Conservation (phyloP, 2,797 vertebrate genomes). For the Oreochromis grahami region DNA sequence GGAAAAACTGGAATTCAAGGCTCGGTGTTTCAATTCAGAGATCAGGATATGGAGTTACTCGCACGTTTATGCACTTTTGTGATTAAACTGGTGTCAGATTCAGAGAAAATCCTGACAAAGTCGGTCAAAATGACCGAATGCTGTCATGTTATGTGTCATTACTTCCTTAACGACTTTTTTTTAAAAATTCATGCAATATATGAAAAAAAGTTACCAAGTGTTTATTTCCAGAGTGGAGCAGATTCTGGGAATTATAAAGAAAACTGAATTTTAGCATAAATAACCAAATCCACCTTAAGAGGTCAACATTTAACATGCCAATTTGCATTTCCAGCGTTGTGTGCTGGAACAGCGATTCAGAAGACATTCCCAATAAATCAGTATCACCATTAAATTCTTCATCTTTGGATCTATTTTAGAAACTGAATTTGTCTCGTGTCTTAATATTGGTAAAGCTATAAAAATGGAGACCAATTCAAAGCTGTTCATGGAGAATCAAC, state of each 20-base stretch:
- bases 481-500: not conserved
- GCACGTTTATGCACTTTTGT: not conserved
- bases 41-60: not conserved
- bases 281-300: not conserved
- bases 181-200: not conserved
- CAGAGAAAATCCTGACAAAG: not conserved
- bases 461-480: not conserved
- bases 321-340: not conserved
- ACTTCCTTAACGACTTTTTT: not conserved
- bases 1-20: not conserved
- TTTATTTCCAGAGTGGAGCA: not conserved
- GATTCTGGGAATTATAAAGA: not conserved
- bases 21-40: not conserved
- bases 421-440: accelerated
- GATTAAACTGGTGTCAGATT: not conserved
- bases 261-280: not conserved
- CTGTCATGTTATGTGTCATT: not conserved
- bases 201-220: not conserved
- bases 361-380: not conserved
- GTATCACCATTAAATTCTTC: not conserved
- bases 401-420: not conserved
- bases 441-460: not conserved
- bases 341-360: not conserved
- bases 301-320: accelerated
- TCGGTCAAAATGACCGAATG: not conserved